A percentile compares a stretch with the other conserved stretches of the same genome.
Conservation (phyloP, 2,113 vertebrate species). For the Protobothrops mucrosquamatus region DNA sequence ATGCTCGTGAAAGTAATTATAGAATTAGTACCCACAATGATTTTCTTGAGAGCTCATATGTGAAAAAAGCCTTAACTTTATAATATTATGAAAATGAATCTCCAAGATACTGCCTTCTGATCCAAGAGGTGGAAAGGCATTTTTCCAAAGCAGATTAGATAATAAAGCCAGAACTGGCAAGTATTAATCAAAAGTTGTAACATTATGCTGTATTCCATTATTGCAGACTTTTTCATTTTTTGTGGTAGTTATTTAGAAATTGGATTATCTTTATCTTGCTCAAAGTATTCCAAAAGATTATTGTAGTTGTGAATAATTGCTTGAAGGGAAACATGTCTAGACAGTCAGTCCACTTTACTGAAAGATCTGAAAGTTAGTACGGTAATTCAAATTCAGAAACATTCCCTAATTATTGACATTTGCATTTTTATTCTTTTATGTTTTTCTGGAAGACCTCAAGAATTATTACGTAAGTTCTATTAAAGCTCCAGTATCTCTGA, state of each 20-base stretch:
- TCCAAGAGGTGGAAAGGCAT: not conserved
- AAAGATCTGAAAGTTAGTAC: not conserved
- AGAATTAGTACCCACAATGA: not conserved
- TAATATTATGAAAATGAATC: not conserved
- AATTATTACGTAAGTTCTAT: not conserved
- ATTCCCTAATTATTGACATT: not conserved
- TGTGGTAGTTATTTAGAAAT: not conserved
- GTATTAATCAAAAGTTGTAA: not conserved
- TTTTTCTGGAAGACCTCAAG: not conserved
- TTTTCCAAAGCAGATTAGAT: not conserved
- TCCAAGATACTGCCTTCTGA: not conserved
- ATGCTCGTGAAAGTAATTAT: not conserved
- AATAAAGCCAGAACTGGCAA: not conserved
- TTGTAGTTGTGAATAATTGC: not conserved
- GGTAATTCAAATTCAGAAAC: not conserved
- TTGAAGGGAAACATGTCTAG: not conserved
- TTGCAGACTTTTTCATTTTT: not conserved
- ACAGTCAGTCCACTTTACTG: not conserved
- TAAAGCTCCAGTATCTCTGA: not conserved
- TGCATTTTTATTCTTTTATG: not conserved
- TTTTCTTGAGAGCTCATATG: not conserved
- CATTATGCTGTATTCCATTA: not conserved
- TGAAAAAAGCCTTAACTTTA: not conserved
- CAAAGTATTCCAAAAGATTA: not conserved
- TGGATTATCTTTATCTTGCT: not conserved